phyloP scores from a whole-genome alignment of 2,888 invertebrate species.

The Kuschelorhynchus macadamiae region DNA sequence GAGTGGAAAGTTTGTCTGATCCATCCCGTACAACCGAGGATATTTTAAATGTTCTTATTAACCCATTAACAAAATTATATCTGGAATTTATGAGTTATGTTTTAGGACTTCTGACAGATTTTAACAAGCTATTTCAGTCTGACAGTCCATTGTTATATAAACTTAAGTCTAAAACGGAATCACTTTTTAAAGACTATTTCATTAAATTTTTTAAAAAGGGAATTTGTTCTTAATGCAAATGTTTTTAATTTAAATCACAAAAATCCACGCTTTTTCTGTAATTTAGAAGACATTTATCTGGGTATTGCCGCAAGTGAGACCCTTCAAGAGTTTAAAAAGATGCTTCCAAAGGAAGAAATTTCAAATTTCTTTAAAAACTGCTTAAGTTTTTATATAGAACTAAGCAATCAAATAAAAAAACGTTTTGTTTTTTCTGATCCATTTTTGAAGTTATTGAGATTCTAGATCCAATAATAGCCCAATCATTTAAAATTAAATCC shows the following conservation, averaged over 20 bases:
- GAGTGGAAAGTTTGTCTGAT: not conserved
- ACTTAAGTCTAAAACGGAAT: not conserved
- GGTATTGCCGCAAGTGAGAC: not conserved
- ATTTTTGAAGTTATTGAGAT: constrained; percentile 3
- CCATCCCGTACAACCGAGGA: not conserved
- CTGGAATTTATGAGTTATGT: constrained; percentile 9
- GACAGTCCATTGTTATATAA: not conserved
- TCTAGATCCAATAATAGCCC: not conserved
- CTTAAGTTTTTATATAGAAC: constrained; percentile 3
- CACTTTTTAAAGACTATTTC: constrained; percentile 1
- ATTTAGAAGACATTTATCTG: not conserved
- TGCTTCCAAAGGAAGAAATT: not conserved
- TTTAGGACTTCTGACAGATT: not conserved
- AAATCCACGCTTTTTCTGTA: not conserved
- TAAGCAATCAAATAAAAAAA: not conserved
- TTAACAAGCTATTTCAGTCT: not conserved
- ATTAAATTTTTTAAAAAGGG: not conserved
- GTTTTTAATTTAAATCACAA: not conserved
- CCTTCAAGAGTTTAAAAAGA: not conserved
- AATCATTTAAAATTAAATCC: not conserved
- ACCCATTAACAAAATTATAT: constrained; percentile 2
- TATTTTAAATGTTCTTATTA: not conserved
- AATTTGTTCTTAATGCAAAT: not conserved
- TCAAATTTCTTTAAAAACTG: not conserved
- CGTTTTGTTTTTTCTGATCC: constrained; percentile 1